Conservation (phyloP, 2,113 vertebrate species). For the Struthio camelus region DNA sequence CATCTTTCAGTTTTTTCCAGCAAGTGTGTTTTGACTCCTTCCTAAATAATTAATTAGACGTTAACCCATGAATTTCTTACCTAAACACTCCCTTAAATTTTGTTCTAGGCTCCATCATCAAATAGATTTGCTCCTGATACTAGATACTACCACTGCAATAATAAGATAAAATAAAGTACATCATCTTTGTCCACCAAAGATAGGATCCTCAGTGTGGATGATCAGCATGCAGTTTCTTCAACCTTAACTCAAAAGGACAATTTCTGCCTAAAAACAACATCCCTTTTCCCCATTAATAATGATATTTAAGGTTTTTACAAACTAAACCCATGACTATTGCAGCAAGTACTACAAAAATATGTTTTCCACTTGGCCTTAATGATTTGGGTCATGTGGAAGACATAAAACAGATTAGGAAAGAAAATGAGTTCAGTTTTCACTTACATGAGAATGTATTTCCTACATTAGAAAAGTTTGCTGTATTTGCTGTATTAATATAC, state of each 20-base stretch:
- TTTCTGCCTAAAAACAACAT: slow-evolving; percentile 27
- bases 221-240: not conserved
- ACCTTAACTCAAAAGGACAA: not conserved
- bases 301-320: slow-evolving; percentile 21
- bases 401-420: slow-evolving; percentile 62
- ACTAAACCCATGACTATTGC: slow-evolving; percentile 10
- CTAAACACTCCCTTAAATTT: not conserved
- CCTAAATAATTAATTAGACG: not conserved
- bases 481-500: slow-evolving; percentile 60
- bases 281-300: slow-evolving; percentile 27
- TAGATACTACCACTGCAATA: not conserved
- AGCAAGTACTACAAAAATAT: slow-evolving; percentile 33
- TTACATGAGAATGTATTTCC: slow-evolving; percentile 50
- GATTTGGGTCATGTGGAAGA: slow-evolving; percentile 56
- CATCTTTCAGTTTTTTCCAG: not conserved
- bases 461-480: slow-evolving; percentile 62
- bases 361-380: slow-evolving; percentile 54
- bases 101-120: not conserved
- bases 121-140: not conserved
- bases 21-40: not conserved
- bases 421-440: slow-evolving; percentile 56
- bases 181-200: not conserved
- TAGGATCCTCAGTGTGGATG: not conserved
- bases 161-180: not conserved
- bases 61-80: not conserved